Evolutionary conservation across 30 jellyfish, hydroid and myxozoan genomes (phyloP).

Genomic region (Mastigias papua): DNA sequence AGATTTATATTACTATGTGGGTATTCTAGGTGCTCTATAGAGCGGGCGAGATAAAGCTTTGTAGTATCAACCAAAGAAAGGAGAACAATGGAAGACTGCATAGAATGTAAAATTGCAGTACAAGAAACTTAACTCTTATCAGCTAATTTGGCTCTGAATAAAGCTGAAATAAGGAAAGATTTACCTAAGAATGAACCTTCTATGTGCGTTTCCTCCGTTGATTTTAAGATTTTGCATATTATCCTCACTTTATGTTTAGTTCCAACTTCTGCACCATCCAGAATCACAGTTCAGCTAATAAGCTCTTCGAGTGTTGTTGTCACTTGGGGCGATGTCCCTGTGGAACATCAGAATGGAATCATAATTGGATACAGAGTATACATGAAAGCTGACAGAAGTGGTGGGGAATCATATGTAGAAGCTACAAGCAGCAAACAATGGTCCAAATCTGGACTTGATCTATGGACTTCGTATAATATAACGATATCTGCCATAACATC

Average conservation of each 20-base stretch:
- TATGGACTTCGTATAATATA: slow-evolving; percentile 57
- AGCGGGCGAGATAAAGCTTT: too few relatives aligned
- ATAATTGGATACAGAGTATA: slow-evolving; percentile 31
- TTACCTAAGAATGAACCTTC: too few relatives aligned
- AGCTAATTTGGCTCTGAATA: too few relatives aligned
- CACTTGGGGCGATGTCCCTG: slow-evolving; percentile 35
- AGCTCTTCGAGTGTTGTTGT: slow-evolving; percentile 47
- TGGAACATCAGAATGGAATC: slow-evolving; percentile 48
- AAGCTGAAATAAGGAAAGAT: too few relatives aligned
- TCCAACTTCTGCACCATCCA: slow-evolving; percentile 37
- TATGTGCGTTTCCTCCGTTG: too few relatives aligned
- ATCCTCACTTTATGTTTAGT: neutral
- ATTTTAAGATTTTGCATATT: too few relatives aligned
- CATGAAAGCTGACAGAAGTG: neutral
- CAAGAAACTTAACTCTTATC: too few relatives aligned
- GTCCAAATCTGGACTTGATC: slow-evolving; percentile 22
- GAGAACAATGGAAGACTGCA: too few relatives aligned
- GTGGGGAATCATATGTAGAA: neutral
- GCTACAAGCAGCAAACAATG: slow-evolving; percentile 20
- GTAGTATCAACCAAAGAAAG: too few relatives aligned
- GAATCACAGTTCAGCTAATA: slow-evolving; percentile 1
- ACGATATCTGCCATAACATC: slow-evolving; percentile 55
- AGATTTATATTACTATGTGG: too few relatives aligned
- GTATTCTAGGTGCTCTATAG: too few relatives aligned
- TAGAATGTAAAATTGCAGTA: too few relatives aligned